These are phyloP conservation scores for Tenthredo livida DNA, from an alignment of 2,888 invertebrate species.

Conservation along the genomic window DNA sequence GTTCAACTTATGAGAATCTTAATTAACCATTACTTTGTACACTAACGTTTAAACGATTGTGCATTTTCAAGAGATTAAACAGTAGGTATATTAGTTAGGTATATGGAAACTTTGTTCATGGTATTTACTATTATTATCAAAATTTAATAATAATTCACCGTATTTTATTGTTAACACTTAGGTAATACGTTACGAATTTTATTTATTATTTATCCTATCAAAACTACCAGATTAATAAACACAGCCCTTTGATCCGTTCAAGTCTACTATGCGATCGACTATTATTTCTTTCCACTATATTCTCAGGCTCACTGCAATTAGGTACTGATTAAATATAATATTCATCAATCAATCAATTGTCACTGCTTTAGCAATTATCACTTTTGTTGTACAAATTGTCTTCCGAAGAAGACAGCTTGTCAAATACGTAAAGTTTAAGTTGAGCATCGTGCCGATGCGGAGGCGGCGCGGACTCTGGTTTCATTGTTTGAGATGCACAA, in stretches of 20 bases:
- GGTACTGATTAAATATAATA: constrained; percentile 38
- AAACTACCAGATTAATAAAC: constrained; percentile 49
- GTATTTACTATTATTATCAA: constrained; percentile 35
- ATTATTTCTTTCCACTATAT: constrained; percentile 48
- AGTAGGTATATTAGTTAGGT: neutral
- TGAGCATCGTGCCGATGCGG: constrained; percentile 72
- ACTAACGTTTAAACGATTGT: constrained; percentile 35
- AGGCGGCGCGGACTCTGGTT: constrained; percentile 67
- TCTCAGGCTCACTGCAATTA: constrained; percentile 42
- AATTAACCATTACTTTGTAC: constrained; percentile 12
- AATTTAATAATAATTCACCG: constrained; percentile 40
- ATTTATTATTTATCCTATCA: constrained; percentile 22
- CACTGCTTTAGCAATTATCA: constrained; percentile 54
- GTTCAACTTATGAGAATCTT: neutral
- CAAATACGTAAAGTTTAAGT: constrained; percentile 74
- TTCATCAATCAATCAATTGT: constrained; percentile 5
- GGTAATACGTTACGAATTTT: constrained; percentile 19
- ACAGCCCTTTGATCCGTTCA: constrained; percentile 46
- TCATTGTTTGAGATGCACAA: constrained; percentile 72
- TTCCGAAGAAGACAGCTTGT: constrained; percentile 73
- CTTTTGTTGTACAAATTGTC: constrained; percentile 71
- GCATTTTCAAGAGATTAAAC: constrained; percentile 38
- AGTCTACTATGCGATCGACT: constrained; percentile 27
- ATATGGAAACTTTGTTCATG: constrained; percentile 40
- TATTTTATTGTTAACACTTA: neutral